These are phyloP conservation scores for Pluvialis apricaria DNA, from an alignment of 2,113 vertebrate genomes.

Conservation along the genomic window DNA sequence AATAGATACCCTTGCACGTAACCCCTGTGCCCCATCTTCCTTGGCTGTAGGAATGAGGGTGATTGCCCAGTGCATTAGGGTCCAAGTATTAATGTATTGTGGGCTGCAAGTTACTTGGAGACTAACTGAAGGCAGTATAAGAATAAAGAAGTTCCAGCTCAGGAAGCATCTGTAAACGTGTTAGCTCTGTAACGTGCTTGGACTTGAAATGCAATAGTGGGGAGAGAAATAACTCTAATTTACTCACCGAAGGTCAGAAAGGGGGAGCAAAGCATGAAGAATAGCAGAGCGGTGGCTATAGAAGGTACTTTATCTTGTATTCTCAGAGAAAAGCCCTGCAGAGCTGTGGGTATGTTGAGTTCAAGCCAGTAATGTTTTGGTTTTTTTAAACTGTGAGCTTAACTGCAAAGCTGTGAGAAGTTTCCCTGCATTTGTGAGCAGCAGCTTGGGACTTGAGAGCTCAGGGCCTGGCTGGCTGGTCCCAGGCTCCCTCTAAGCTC, in stretches of 20 bases:
- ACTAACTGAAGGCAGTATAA: background rate
- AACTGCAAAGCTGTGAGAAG: background rate
- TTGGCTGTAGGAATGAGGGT: background rate
- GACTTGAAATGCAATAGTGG: background rate
- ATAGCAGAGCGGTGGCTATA: background rate
- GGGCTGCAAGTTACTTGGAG: fast-evolving
- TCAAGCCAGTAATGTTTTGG: background rate
- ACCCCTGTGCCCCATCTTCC: background rate
- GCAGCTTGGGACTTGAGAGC: background rate
- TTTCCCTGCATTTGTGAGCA: background rate
- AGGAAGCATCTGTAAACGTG: background rate
- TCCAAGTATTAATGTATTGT: background rate
- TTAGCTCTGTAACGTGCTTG: background rate
- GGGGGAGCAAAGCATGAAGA: background rate
- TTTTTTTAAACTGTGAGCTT: background rate
- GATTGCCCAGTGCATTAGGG: background rate
- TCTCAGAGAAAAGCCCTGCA: background rate
- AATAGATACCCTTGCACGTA: background rate
- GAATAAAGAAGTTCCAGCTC: background rate
- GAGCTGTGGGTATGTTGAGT: background rate
- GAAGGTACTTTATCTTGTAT: background rate
- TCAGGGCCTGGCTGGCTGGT: background rate
- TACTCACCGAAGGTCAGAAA: background rate
- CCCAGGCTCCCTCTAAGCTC: background rate
- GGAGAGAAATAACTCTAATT: background rate